Base-by-base conservation (phyloP, 2,113 vertebrate genomes). In the Poeciliopsis turrubarensis region DNA sequence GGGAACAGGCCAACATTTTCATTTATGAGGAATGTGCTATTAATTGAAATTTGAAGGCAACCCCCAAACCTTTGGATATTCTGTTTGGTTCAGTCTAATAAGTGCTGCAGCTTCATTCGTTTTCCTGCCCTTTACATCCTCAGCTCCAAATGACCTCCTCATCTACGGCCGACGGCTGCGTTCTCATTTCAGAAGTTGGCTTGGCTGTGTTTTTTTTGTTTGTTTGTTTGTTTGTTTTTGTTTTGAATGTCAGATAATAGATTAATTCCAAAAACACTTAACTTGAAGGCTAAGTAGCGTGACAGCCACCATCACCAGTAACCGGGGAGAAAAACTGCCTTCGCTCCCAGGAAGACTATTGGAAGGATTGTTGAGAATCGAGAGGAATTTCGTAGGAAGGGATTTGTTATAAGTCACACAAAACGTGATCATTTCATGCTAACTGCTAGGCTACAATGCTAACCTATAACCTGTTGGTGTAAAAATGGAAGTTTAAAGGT, bases 71-170 rank as follows among this genome's bases (percentile, higher is more conserved):
- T 57, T 66, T 72, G 7, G 68, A 82, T 92, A 93, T 93, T 91
- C 82, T 89, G 3, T 94, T 93, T 94, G 54, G 72, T 86, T 85
- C 78, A 75, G 37, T 54, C 87, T 82, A 86, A 87, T 81, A 63
- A 82, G 78, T 74, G 83, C 60, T 62, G 80, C 81, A 73, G 74
- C 72, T 86, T 89, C 83, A 80, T 91, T 85, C 67, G 77, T 86
- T 83, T 72, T 25, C 31, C 29, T 29, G 29, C 29, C 2, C 29
- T 29, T 29, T 29, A 29, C 29, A 29, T 29, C 37, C 1, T 81
- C 66, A 64, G 69, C 68, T 83, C 71, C 19, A 69, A 51, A 47
- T 27, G 15, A 17, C 14, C 37, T 44, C 12, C 5, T 25, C 39
- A 27, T 15, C 39, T 22, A 22, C 4, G 15, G 29, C 30, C 30